These are phyloP conservation scores for Galagoides demidoff DNA, from an alignment of 2,797 vertebrate species.

Conservation along the genomic window DNA sequence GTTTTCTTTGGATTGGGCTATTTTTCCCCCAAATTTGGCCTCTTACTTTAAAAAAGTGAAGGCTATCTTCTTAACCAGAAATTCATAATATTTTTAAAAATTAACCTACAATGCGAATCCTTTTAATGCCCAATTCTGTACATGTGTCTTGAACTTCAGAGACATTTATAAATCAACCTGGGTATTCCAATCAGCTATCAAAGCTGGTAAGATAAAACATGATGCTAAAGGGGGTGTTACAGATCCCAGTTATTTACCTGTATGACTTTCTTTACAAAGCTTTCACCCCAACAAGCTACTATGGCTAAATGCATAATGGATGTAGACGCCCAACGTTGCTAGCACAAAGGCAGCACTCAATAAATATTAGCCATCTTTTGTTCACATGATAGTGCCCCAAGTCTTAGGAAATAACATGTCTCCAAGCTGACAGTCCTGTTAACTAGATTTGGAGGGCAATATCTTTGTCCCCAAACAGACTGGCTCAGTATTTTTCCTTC, in stretches of 20 bases:
- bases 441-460: neutral
- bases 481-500: slow-evolving; percentile 6
- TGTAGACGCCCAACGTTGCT: neutral
- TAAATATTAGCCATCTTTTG: neutral
- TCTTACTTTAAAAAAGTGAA: slow-evolving; percentile 34
- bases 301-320: slow-evolving; percentile 37
- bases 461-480: neutral
- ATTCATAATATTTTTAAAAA: slow-evolving; percentile 49
- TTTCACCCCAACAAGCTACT: slow-evolving; percentile 9
- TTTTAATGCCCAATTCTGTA: slow-evolving; percentile 61
- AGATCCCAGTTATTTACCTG: slow-evolving; percentile 48
- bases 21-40: slow-evolving; percentile 31
- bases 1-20: slow-evolving; percentile 26
- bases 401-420: slow-evolving; percentile 17
- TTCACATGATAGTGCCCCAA: neutral
- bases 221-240: slow-evolving; percentile 17
- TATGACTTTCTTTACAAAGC: slow-evolving; percentile 51
- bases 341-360: neutral
- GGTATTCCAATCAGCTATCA: slow-evolving; percentile 50
- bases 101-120: slow-evolving; percentile 38
- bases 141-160: slow-evolving; percentile 51
- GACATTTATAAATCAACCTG: slow-evolving; percentile 37
- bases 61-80: slow-evolving; percentile 51
- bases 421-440: slow-evolving; percentile 18
- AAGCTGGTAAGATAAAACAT: slow-evolving; percentile 53